These are phyloP conservation scores for Hydrotaea diabolus DNA, from an alignment of 2,888 invertebrate species.

Conservation along the genomic window DNA sequence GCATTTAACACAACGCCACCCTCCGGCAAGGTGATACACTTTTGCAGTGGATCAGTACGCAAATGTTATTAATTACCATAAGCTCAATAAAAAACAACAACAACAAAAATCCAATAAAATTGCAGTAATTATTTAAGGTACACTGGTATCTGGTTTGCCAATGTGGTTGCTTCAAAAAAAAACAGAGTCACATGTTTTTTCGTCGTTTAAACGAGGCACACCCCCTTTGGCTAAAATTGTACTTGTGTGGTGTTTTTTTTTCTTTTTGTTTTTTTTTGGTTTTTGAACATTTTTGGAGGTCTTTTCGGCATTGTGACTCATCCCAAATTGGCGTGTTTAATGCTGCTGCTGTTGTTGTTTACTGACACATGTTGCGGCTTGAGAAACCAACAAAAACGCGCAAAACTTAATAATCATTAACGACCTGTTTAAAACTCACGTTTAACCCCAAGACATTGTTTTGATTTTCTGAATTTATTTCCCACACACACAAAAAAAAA, in stretches of 20 bases:
- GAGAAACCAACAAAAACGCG: neutral
- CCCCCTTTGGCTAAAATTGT: conserved; percentile 30
- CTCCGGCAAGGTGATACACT: conserved; percentile 19
- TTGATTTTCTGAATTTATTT: conserved; percentile 24
- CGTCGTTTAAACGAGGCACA: neutral
- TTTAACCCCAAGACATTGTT: conserved; percentile 49
- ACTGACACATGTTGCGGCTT: conserved; percentile 17
- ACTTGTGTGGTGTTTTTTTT: too few relatives aligned
- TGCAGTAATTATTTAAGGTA: too few relatives aligned
- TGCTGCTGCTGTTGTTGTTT: neutral
- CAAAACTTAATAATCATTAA: conserved; percentile 36
- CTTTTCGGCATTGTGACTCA: neutral
- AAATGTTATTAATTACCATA: conserved; percentile 17
- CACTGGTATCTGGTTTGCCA: neutral
- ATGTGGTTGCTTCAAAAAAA: neutral
- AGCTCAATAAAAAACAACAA: neutral
- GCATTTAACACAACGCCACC: neutral
- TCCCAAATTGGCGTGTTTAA: neutral
- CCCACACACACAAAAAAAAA: conserved; percentile 35
- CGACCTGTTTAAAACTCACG: conserved; percentile 46
- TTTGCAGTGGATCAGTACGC: neutral
- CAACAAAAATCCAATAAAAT: neutral
- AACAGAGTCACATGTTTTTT: neutral
- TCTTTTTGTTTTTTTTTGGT: neutral
- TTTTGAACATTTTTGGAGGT: conserved; percentile 13